phyloP scores from a whole-genome alignment of 2,113 vertebrate genomes.

The Callionymus lyra region DNA sequence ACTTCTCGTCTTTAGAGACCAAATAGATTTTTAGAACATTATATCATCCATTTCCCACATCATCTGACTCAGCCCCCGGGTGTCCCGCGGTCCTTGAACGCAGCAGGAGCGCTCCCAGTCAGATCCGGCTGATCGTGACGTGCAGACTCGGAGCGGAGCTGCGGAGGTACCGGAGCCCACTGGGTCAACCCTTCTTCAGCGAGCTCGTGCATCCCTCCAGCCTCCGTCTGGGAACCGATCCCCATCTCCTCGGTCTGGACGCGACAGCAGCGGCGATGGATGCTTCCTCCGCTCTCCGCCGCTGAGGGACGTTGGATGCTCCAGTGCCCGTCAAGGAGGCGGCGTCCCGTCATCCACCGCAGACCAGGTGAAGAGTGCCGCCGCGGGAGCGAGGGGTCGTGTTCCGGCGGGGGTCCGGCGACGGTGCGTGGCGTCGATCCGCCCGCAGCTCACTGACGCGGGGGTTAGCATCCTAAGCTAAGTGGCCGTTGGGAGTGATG shows the following conservation, averaged over 20 bases:
- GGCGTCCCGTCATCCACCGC: constrained; percentile 35
- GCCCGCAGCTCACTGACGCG: constrained; percentile 19
- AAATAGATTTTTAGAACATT: no score
- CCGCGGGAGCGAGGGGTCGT: background rate
- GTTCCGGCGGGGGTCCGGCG: background rate
- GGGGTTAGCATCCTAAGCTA: constrained; percentile 33
- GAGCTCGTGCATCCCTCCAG: no score
- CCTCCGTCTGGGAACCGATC: constrained; percentile 19
- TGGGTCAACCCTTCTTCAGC: no score
- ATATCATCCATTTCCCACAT: no score
- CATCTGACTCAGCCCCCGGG: no score
- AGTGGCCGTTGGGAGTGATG: constrained; percentile 43
- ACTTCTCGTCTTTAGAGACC: no score
- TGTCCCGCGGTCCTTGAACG: no score
- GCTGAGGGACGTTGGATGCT: constrained; percentile 55
- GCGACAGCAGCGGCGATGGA: constrained; percentile 44
- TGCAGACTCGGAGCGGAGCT: no score
- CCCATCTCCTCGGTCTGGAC: constrained; percentile 9
- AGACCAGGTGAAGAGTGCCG: constrained; percentile 43
- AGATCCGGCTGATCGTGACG: no score
- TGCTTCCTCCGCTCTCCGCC: constrained; percentile 30
- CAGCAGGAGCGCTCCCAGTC: no score
- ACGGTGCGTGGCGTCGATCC: background rate
- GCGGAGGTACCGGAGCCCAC: no score
- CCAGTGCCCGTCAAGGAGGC: constrained; percentile 37